Evolutionary conservation across 2,113 vertebrate genomes (phyloP).

Genomic region (Tetraodon nigroviridis): DNA sequence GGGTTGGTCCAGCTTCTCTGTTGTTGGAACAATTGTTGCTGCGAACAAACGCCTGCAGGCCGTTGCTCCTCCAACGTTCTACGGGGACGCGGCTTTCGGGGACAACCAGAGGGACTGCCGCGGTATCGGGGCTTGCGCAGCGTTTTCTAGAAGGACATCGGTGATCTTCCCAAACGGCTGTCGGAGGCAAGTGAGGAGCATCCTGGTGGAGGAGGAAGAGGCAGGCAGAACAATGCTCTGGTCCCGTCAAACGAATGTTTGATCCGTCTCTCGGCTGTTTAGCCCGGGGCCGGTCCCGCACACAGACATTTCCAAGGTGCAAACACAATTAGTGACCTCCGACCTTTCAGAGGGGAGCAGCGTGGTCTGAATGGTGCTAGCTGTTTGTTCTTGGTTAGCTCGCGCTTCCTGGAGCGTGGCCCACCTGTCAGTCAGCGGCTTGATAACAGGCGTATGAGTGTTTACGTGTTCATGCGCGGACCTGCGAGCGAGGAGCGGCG

Average conservation of each 20-base stretch:
- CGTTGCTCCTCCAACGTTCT: neutral
- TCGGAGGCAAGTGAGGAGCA: neutral
- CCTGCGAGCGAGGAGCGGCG: constrained; percentile 21
- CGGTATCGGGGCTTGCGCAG: too few species aligned
- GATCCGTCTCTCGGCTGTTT: constrained; percentile 42
- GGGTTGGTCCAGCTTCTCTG: constrained; percentile 41
- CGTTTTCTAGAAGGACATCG: too few species aligned
- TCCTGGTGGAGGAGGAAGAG: neutral
- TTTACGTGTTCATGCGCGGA: constrained; percentile 24
- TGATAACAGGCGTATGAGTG: constrained; percentile 28
- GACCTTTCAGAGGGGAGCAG: constrained; percentile 51
- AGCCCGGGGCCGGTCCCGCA: constrained; percentile 4
- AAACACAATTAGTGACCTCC: constrained; percentile 55
- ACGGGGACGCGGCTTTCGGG: too few species aligned
- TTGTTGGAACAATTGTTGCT: constrained; percentile 35
- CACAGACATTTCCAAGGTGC: constrained; percentile 39
- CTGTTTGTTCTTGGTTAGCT: constrained; percentile 60
- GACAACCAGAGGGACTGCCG: too few species aligned
- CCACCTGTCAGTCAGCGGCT: constrained; percentile 57
- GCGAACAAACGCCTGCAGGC: constrained; percentile 16
- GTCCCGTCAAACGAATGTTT: constrained; percentile 37
- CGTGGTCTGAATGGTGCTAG: constrained; percentile 54
- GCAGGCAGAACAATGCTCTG: too few species aligned
- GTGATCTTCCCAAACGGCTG: neutral
- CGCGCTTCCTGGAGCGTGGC: constrained; percentile 57